Conservation (phyloP, 2,888 invertebrate species). For the Caenorhabditis sp. region DNA sequence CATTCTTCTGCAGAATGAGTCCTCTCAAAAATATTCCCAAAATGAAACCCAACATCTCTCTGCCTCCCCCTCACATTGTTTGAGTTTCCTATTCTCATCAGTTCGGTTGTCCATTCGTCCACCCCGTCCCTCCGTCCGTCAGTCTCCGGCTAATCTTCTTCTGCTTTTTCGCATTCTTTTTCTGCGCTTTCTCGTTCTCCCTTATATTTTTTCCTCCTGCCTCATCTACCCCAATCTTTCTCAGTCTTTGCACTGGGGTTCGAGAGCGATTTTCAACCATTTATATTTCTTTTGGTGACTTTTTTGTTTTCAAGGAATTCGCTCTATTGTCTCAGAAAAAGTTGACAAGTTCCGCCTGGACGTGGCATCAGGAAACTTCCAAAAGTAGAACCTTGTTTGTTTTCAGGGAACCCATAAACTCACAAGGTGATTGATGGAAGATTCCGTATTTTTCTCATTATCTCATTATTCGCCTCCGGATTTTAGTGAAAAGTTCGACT, state of each 20-base stretch:
- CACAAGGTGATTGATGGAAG: too few relatives aligned
- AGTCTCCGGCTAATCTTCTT: slow-evolving; percentile 53
- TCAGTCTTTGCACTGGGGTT: slow-evolving; percentile 19
- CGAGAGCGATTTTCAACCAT: slow-evolving; percentile 18
- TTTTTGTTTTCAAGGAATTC: neutral
- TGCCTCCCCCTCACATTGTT: slow-evolving; percentile 24
- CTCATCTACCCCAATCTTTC: slow-evolving; percentile 35
- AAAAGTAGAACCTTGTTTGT: too few relatives aligned
- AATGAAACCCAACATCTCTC: neutral
- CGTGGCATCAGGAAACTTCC: too few relatives aligned
- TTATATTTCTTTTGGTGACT: neutral
- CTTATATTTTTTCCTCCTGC: slow-evolving; percentile 12
- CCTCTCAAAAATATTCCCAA: neutral
- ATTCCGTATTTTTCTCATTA: too few relatives aligned
- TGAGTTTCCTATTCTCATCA: slow-evolving; percentile 37
- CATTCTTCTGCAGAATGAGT: slow-evolving; percentile 17
- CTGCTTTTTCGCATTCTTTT: slow-evolving; percentile 42
- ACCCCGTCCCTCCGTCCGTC: slow-evolving; percentile 45
- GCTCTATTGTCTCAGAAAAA: too few relatives aligned
- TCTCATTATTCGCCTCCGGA: too few relatives aligned
- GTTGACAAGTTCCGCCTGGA: too few relatives aligned
- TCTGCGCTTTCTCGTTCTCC: slow-evolving; percentile 9
- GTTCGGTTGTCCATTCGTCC: slow-evolving; percentile 52
- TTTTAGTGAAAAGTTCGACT: too few relatives aligned
- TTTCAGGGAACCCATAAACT: too few relatives aligned